phyloP scores from a whole-genome alignment of 2,888 invertebrate species.

The Rhyacophila evoluta region DNA sequence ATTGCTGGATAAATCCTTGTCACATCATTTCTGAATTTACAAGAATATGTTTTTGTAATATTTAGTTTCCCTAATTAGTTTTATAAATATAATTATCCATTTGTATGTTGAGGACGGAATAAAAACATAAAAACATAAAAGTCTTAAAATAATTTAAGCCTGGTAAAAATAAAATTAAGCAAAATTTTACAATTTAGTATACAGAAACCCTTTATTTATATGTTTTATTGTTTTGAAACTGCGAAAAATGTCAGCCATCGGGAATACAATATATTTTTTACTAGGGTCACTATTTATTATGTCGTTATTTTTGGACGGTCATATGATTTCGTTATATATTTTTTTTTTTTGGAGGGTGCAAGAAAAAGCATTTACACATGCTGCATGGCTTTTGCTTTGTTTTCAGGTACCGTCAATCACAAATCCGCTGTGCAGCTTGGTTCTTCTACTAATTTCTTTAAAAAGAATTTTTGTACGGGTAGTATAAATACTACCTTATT shows the following conservation, averaged over 20 bases:
- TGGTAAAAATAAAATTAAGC: background rate
- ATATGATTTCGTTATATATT: background rate
- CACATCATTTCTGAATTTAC: no score
- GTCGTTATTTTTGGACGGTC: background rate
- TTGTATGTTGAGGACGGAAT: no score
- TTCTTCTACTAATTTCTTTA: no score
- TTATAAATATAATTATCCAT: no score
- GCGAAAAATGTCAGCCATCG: background rate
- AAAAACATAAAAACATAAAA: no score
- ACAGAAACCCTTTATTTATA: background rate
- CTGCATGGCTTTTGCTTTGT: background rate
- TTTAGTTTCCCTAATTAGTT: no score
- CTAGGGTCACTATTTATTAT: slow-evolving; percentile 17
- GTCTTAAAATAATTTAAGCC: no score
- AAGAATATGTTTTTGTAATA: no score
- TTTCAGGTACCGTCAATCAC: background rate
- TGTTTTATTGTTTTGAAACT: background rate
- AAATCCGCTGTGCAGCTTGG: no score
- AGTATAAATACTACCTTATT: no score
- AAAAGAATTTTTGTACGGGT: no score
- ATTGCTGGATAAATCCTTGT: no score
- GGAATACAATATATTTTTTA: background rate
- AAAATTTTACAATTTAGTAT: background rate
- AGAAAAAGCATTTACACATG: background rate
- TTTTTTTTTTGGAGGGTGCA: background rate